Percentiles rank a stretch among this genome's conserved stretches.
Evolutionary conservation across 2,888 invertebrate genomes (phyloP).

Genomic region (Cyclophora punctaria): DNA sequence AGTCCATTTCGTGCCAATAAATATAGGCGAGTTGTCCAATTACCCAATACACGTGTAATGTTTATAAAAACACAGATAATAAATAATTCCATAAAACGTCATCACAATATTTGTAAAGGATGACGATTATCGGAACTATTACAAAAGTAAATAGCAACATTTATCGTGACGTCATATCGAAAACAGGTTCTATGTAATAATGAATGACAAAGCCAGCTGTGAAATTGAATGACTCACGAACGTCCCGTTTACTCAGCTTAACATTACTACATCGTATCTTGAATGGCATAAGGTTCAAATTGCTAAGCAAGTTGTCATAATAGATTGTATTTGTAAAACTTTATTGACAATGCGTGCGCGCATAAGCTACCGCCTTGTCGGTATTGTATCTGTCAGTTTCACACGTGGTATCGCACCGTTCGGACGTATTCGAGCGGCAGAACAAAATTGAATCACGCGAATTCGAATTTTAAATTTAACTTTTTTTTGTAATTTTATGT

Average conservation of each 20-base stretch:
- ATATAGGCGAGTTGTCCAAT: too few species aligned
- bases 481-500: slow-evolving; percentile 30
- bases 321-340: slow-evolving; percentile 23
- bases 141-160: neutral
- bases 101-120: too few species aligned
- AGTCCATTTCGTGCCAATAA: too few species aligned
- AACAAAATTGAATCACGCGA: slow-evolving; percentile 30
- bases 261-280: slow-evolving; percentile 8
- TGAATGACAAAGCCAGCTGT: slow-evolving; percentile 66
- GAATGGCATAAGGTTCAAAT: too few species aligned
- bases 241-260: slow-evolving; percentile 35
- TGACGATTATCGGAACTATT: too few species aligned
- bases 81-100: too few species aligned
- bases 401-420: slow-evolving; percentile 27
- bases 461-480: slow-evolving; percentile 11
- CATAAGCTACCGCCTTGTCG: slow-evolving; percentile 45
- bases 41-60: too few species aligned
- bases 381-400: slow-evolving; percentile 38
- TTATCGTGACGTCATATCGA: slow-evolving; percentile 30
- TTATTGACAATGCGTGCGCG: slow-evolving; percentile 58
- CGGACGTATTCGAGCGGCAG: slow-evolving; percentile 24
- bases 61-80: too few species aligned
- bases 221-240: slow-evolving; percentile 54
- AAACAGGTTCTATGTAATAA: slow-evolving; percentile 30
- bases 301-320: too few species aligned